Evolutionary conservation across 2,888 invertebrate genomes (phyloP), one percentile per base, ranked within the genome.

Genomic region (Coelinius sp.): DNA sequence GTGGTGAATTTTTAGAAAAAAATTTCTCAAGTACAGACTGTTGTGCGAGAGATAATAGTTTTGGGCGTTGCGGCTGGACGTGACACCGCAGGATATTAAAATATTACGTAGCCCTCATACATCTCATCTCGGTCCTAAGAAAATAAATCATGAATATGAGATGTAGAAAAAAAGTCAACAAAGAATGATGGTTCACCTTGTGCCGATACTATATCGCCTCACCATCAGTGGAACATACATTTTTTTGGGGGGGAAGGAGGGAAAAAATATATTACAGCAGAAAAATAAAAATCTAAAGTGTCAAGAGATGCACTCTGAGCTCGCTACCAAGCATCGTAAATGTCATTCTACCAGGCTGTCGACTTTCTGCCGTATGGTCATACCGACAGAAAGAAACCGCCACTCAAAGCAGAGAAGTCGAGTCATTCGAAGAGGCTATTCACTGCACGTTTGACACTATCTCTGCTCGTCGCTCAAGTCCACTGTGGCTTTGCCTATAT

Each of bases 51-150:
- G 59, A n/a, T 49, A 56, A 14, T 25, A 56, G 56, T 56, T 56
- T 25, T 27, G 27, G 10, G 46, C 31, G 67, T 44, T 25, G 27
- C 70, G 74, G 76, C 77, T 83, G 80, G 79, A 82, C 81, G 79
- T 81, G 84, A 82, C 82, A 81, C 77, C 78, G 79, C 81, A 81
- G 81, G 82, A 81, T 82, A 83, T 81, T 82, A 82, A 83, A 83
- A 81, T 82, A 67, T 67, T 53, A 53, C 24, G 24, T n/a, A 35
- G n/a, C 44, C 38, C 53, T 66, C 27, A 49, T 12, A n/a, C 56
- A 20, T 46, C 14, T n/a, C 24, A 31, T 53, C 53, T 38, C 10
- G n/a, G 53, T 53, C 53, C 35, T 41, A 59, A 35, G 35, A 31
- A 59, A 27, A 59, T 35, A 25, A 59, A 59, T 59, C 31, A 56